Evolutionary conservation across 2,113 vertebrate species (phyloP).

Genomic region (Bos javanicus): DNA sequence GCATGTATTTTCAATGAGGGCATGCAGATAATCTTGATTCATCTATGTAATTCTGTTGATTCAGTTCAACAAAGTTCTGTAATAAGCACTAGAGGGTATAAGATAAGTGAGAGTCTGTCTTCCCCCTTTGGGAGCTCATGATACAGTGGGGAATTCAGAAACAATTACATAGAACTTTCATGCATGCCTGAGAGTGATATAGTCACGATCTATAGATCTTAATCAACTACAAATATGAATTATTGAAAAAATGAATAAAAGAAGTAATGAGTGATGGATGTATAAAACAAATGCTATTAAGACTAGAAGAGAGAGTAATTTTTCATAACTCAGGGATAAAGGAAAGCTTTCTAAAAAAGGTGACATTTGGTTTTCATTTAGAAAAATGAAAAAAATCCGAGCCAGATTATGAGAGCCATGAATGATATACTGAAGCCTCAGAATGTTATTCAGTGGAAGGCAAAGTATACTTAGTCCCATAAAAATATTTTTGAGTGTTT

Average conservation of each 20-base stretch:
- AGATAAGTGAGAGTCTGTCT: neutral
- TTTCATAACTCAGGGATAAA: neutral
- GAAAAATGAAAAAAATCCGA: neutral
- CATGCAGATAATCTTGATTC: neutral
- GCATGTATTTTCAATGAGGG: neutral
- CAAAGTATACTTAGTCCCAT: neutral
- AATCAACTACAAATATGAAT: neutral
- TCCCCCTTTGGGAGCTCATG: neutral
- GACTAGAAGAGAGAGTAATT: neutral
- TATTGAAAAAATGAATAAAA: neutral
- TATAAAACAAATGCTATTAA: neutral
- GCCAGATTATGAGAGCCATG: neutral
- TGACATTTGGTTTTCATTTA: neutral
- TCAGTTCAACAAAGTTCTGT: neutral
- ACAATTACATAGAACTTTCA: neutral
- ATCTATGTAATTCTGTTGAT: neutral
- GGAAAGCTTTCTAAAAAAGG: neutral
- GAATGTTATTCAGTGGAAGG: neutral
- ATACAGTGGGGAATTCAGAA: neutral
- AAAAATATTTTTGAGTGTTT: neutral
- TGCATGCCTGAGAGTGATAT: neutral
- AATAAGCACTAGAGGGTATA: neutral
- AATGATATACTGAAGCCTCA: neutral
- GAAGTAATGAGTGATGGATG: neutral
- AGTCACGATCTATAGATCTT: neutral